Percentiles rank a stretch among this genome's conserved stretches.
Evolutionary conservation across 2,888 invertebrate genomes (phyloP).

Genomic region (Barypeithes pellucidus): DNA sequence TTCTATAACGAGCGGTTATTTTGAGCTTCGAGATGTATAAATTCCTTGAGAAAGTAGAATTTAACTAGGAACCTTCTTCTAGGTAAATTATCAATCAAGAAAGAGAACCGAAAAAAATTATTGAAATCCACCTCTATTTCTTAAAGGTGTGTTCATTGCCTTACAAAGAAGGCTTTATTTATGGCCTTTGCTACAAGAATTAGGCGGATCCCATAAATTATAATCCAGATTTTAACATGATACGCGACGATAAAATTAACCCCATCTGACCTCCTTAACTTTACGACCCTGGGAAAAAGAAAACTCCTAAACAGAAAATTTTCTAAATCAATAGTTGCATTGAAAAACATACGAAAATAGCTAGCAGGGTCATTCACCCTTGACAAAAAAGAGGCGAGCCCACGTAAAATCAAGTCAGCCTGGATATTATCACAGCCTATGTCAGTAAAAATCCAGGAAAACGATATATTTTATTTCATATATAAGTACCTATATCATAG

Average conservation of each 20-base stretch:
- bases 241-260: not conserved
- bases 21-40: no score
- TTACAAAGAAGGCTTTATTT: no score
- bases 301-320: not conserved
- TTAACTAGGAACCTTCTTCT: no score
- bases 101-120: no score
- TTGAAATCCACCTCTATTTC: no score
- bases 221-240: not conserved
- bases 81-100: no score
- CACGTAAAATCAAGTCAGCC: slow-evolving; percentile 13
- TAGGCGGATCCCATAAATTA: no score
- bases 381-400: slow-evolving; percentile 6
- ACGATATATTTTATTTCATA: not conserved
- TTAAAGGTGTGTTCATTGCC: not conserved
- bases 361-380: slow-evolving; percentile 17
- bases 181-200: no score
- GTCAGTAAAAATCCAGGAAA: not conserved
- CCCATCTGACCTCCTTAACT: not conserved
- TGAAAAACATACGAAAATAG: slow-evolving; percentile 14
- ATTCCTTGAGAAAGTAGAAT: no score
- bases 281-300: not conserved
- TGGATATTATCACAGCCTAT: slow-evolving; percentile 10
- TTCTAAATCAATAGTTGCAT: slow-evolving; percentile 29
- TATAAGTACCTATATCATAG: no score
- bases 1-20: no score